Evolutionary conservation across 2,797 vertebrate genomes (phyloP).

Genomic region (Luscinia megarhynchos): DNA sequence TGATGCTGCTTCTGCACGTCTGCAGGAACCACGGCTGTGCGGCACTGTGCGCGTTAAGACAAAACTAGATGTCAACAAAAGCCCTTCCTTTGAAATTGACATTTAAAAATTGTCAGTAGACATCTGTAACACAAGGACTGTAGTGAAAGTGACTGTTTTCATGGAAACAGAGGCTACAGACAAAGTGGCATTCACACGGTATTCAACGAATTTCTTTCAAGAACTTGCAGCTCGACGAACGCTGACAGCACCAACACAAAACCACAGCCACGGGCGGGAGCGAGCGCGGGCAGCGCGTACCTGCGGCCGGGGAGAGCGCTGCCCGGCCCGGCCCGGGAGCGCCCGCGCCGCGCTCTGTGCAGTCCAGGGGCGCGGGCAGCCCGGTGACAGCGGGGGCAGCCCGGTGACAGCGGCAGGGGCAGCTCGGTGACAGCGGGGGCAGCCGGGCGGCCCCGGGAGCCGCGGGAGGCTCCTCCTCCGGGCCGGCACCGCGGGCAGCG

Average conservation of each 20-base stretch:
- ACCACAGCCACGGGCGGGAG: not conserved
- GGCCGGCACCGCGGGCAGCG: not conserved
- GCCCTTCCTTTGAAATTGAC: not conserved
- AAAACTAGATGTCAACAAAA: not conserved
- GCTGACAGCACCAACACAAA: fast-evolving
- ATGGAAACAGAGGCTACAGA: not conserved
- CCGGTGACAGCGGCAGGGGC: not conserved
- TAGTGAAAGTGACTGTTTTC: not conserved
- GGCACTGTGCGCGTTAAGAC: fast-evolving
- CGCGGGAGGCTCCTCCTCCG: constrained; percentile 21
- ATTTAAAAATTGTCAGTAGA: not conserved
- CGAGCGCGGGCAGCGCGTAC: not conserved
- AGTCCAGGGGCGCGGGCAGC: not conserved
- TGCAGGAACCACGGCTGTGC: not conserved
- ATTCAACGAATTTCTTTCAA: too few species aligned
- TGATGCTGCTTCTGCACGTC: not conserved
- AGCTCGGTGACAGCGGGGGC: not conserved
- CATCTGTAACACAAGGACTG: not conserved
- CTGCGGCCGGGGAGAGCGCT: not conserved
- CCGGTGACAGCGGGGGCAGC: not conserved
- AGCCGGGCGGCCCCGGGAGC: not conserved
- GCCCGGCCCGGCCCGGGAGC: not conserved
- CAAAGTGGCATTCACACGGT: not conserved
- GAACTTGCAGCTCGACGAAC: not conserved
- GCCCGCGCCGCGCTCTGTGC: not conserved